Percentiles rank a stretch among this genome's conserved stretches.
Conservation (phyloP, 2,888 invertebrate species). For the Papilio demoleus region DNA sequence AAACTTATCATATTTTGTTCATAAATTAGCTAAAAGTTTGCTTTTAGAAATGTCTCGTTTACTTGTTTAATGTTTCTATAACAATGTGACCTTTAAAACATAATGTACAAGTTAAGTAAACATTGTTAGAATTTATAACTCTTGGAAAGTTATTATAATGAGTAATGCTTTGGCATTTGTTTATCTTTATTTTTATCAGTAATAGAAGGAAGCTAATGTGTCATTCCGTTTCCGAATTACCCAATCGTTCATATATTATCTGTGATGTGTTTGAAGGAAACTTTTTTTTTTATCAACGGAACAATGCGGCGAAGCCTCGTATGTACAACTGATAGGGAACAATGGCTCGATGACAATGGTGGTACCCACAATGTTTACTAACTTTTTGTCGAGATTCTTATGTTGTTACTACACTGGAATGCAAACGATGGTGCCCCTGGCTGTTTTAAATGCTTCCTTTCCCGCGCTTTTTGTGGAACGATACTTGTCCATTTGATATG, state of each 20-base stretch:
- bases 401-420: conserved; percentile 36
- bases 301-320: conserved; percentile 49
- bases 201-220: conserved; percentile 8
- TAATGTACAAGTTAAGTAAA: background rate
- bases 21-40: too few relatives aligned
- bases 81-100: background rate
- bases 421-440: conserved; percentile 1
- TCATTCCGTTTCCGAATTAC: conserved; percentile 32
- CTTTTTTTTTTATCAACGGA: conserved; percentile 47
- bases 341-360: conserved; percentile 48
- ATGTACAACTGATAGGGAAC: conserved; percentile 53
- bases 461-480: conserved; percentile 9
- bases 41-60: background rate
- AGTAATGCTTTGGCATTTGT: conserved; percentile 3
- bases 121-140: background rate
- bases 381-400: conserved; percentile 45
- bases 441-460: background rate
- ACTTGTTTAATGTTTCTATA: background rate
- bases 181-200: conserved; percentile 9
- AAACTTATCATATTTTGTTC: too few relatives aligned
- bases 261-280: conserved; percentile 40
- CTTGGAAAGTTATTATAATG: background rate
- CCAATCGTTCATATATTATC: conserved; percentile 37
- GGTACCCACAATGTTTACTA: conserved; percentile 46
- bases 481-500: background rate